Base-by-base conservation (phyloP, 1,140 invertebrate species). In the Drosophila lowei region DNA sequence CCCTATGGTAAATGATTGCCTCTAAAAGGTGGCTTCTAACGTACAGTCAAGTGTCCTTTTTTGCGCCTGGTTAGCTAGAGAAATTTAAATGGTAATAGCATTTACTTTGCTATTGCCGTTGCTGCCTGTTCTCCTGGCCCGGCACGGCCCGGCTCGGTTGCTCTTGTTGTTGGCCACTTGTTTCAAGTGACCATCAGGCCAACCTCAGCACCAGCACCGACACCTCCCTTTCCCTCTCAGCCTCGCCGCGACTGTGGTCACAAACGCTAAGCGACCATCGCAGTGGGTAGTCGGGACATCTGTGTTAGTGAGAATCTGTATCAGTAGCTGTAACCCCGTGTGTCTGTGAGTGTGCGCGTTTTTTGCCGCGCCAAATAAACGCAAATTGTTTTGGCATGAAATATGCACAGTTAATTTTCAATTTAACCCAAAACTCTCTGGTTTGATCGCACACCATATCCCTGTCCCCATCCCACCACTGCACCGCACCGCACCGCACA, bases 81-180 rank as follows among this genome's bases (percentile, higher is more conserved):
- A 80, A 80, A 79, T 79, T 79, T 79, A 79, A 79, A 79, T 79
- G 77, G 77, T 79, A 79, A 79, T 79, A 72, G 77, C 77, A 60
- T 79, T 79, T 80, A 72, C 77, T 79, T 79, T 80, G 57, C 65
- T 56, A 78, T 77, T 77, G 73, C 75, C 52, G 67, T 58, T 55
- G 64, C 55, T 49, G 49, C 43, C 71, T 41, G 41, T 44, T 49
- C 44, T 21, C 23, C 68, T 72, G 34, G 8, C 8, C 8, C 6
- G 28, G 6, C 7, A 1, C 7, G 28, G 7, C 2, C 28, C 7
- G 28, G 6, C 6, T 11, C 48, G n/a, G 11, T 49, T 18, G 50
- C 30, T 49, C 7, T 38, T 63, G 47, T 74, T 75, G 77, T 61
- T 64, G 77, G 47, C 67, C 57, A 63, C 57, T 80, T 79, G 59